Percentiles rank a stretch among this genome's conserved stretches.
Conservation (phyloP, 1,140 invertebrate genomes). For the Brevipalpus yothersi region DNA sequence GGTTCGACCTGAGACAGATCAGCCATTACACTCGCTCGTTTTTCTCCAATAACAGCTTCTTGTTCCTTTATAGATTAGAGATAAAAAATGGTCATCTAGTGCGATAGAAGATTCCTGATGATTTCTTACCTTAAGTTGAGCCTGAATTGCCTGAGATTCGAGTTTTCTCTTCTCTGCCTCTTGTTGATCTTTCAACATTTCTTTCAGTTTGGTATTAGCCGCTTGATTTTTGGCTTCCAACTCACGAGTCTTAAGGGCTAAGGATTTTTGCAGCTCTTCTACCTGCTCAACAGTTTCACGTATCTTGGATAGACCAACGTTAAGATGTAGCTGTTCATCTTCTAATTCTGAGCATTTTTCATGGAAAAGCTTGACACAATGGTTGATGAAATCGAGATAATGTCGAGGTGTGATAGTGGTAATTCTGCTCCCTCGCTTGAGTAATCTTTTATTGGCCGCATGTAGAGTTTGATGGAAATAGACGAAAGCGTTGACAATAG, state of each 20-base stretch:
- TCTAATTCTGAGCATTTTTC: conserved; percentile 94
- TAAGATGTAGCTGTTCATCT: conserved; percentile 94
- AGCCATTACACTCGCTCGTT: conserved; percentile 70
- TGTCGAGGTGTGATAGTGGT: conserved; percentile 95
- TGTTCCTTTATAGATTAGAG: conserved; percentile 22
- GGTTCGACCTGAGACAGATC: conserved; percentile 91
- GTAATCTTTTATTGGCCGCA: conserved; percentile 63
- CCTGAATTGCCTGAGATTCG: conserved; percentile 89
- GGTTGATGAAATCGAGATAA: conserved; percentile 98
- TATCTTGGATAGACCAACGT: conserved; percentile 94
- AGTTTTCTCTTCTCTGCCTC: conserved; percentile 98
- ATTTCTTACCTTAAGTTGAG: conserved; percentile 33
- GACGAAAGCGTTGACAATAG: conserved; percentile 91
- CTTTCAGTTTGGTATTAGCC: conserved; percentile 88
- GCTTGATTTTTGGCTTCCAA: conserved; percentile 95
- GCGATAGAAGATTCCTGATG: not conserved
- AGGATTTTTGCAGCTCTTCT: conserved; percentile 94
- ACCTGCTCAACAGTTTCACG: conserved; percentile 98
- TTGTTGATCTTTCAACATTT: conserved; percentile 99
- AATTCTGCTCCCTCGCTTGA: conserved; percentile 70
- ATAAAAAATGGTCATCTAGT: not conserved
- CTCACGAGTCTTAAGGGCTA: conserved; percentile 87
- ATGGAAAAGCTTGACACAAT: conserved; percentile 91
- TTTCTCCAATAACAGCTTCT: conserved; percentile 73
- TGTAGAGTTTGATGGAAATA: conserved; percentile 94